Percentiles rank a stretch among this genome's conserved stretches.
Evolutionary conservation across 2,888 invertebrate genomes (phyloP).

Genomic region (Hypomecis punctinalis): DNA sequence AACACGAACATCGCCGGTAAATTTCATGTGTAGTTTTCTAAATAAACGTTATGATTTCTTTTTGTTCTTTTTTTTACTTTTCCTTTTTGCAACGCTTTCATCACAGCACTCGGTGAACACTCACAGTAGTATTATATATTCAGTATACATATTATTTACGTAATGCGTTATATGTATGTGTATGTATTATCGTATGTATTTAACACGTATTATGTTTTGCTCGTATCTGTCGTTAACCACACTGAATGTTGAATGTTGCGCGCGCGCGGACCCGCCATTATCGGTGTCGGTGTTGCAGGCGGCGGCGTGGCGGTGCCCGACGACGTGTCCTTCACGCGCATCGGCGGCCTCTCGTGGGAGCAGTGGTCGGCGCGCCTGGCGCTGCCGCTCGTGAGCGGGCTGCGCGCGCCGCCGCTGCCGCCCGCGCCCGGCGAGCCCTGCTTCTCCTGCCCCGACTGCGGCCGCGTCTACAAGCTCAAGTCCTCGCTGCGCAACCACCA

Average conservation of each 20-base stretch:
- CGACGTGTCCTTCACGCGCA: slow-evolving; percentile 90
- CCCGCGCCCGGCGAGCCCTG: slow-evolving; percentile 79
- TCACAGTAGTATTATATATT: slow-evolving; percentile 76
- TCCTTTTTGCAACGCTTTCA: slow-evolving; percentile 80
- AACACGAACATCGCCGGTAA: slow-evolving; percentile 37
- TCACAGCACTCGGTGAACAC: slow-evolving; percentile 83
- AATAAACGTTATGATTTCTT: slow-evolving; percentile 78
- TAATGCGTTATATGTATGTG: slow-evolving; percentile 51
- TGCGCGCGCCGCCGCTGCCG: slow-evolving; percentile 48
- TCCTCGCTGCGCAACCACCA: slow-evolving; percentile 93
- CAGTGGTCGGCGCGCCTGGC: slow-evolving; percentile 91
- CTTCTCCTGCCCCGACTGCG: slow-evolving; percentile 93
- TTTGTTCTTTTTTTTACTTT: slow-evolving; percentile 76
- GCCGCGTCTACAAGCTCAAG: slow-evolving; percentile 93
- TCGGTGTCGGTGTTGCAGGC: slow-evolving; percentile 66
- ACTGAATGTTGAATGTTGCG: slow-evolving; percentile 70
- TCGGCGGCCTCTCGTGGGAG: slow-evolving; percentile 89
- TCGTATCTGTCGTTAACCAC: slow-evolving; percentile 75
- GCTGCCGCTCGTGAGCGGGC: slow-evolving; percentile 86
- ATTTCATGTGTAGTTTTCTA: slow-evolving; percentile 47
- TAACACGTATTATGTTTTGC: slow-evolving; percentile 72
- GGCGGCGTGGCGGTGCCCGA: slow-evolving; percentile 58
- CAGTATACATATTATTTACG: slow-evolving; percentile 58
- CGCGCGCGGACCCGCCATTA: slow-evolving; percentile 37
- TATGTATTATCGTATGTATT: slow-evolving; percentile 46